Base-by-base conservation (phyloP, 2,888 invertebrate species). In the Sphecodes monilicornis region DNA sequence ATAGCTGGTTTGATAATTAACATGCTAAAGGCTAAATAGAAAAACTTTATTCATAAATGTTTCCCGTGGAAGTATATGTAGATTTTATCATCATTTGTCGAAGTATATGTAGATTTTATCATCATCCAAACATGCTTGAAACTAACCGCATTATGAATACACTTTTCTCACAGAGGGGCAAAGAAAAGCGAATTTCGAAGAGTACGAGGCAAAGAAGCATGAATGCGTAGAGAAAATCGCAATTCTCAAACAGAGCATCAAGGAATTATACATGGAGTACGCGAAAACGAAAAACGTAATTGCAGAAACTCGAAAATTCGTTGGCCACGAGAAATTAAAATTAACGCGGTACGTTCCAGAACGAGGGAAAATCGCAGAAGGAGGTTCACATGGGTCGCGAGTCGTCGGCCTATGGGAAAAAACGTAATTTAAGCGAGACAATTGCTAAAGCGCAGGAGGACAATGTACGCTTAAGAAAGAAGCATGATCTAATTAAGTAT, bases 131-230 rank as follows among this genome's bases (percentile, higher is more conserved):
- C 26, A 29, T 57, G 57, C 16, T 57, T 3, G 26, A 26, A 57
- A 57, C 57, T 29, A 57, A 57, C 16, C 57, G 57, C 57, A 13
- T 57, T 57, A 16, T 5, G 57, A 57, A 26, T 16, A n/a, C 66
- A 3, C 73, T 82, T 78, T 83, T 82, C 81, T 94, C 93, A 6
- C 92, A 98, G 98, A 98, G 96, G 98, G 98, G 16, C 98, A 98
- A 95, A 96, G 98, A 90, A 98, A 97, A 91, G 98, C 98, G 0
- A 96, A 97, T 84, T 97, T 96, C 90, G 98, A 98, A 93, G 97
- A 98, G 93, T 97, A 97, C 94, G 97, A 97, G 92, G 96, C 96
- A 8, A 97, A 97, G 92, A 97, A 96, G 88, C 97, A 97, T 90
- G 96, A 96, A 85, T 97, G 97, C 93, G 95, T 96, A 80, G 97